Base-by-base conservation (phyloP, 2,888 invertebrate species). In the Dryadula phaetusa region DNA sequence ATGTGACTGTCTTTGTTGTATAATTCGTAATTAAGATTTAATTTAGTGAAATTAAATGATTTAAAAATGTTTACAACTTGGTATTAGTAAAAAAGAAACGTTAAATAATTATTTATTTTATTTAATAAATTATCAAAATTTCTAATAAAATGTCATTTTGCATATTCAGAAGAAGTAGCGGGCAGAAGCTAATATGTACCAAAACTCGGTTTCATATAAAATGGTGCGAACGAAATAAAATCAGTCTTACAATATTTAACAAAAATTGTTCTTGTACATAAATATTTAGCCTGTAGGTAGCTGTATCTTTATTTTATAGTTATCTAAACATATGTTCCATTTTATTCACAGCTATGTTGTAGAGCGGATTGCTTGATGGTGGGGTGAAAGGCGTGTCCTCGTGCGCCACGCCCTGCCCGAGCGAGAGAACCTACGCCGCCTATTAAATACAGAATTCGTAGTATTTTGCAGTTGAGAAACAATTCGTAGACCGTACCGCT, bases 391-490 rank as follows among this genome's bases (percentile, higher is more conserved):
- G 91, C 90, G 91, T 90, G 85, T 69, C 80, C 66, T 62, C 37
- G 47, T 61, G 54, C 70, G 86, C 83, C 90, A 91, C 92, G 90
- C 92, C 92, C 84, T 80, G 77, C 80, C 79, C 81, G 85, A 86
- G 82, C 80, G 87, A 84, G 86, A 87, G 81, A 79, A 77, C 75
- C 78, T 78, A 74, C 82, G 75, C 89, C 90, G 90, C 91, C 91
- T 86, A 90, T 87, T 80, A 75, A 74, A 73, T 70, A 76, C 79
- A 73, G 72, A 77, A 82, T 75, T 75, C 75, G 71, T 64, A 70
- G 72, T 77, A 79, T 77, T 80, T 74, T 79, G 76, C 75, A 72
- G 74, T 66, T 47, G 63, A 47, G 44, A 71, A 61, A 70, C 69
- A 67, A 68, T 64, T 44, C 34, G 49, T 62, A 58, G 58, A 67